phyloP scores from a whole-genome alignment of 2,888 invertebrate species.

The Acanthoscelides obtectus region DNA sequence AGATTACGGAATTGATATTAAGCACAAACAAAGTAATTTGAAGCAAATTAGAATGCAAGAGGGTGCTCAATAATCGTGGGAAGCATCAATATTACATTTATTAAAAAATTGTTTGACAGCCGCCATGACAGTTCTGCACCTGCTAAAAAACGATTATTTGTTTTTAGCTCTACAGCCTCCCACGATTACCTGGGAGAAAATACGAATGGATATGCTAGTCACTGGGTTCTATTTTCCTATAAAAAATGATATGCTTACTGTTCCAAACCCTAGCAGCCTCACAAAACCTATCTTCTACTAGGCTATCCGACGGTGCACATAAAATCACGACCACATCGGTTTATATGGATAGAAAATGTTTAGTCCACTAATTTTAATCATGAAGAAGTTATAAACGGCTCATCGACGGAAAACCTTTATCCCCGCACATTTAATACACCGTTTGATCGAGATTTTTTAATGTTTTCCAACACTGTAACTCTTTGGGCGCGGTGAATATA shows the following conservation, averaged over 20 bases:
- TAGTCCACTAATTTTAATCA: slow-evolving; percentile 41
- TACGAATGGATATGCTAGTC: not conserved
- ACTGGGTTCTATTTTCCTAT: not conserved
- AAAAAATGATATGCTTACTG: slow-evolving; percentile 15
- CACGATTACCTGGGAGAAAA: not conserved
- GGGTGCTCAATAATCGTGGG: not conserved
- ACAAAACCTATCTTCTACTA: slow-evolving; percentile 33
- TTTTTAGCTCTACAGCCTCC: slow-evolving; percentile 4
- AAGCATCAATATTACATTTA: slow-evolving; percentile 11
- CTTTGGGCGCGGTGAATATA: slow-evolving; percentile 39
- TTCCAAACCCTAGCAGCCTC: slow-evolving; percentile 33
- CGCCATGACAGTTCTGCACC: slow-evolving; percentile 44
- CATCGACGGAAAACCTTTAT: slow-evolving; percentile 33
- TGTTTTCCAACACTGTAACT: slow-evolving; percentile 29
- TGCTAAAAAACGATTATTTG: slow-evolving; percentile 27
- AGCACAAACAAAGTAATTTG: not conserved
- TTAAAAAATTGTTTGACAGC: slow-evolving; percentile 40
- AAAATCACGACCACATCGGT: slow-evolving; percentile 45
- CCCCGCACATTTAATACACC: slow-evolving; percentile 36
- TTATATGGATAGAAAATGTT: slow-evolving; percentile 44
- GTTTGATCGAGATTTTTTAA: slow-evolving; percentile 21
- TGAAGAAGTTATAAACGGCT: slow-evolving; percentile 36
- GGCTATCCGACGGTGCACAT: slow-evolving; percentile 41
- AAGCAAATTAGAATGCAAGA: not conserved
- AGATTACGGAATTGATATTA: not conserved